These are phyloP conservation scores for Dicrostonyx torquatus DNA, from an alignment of 2,797 vertebrate species.

Conservation along the genomic window DNA sequence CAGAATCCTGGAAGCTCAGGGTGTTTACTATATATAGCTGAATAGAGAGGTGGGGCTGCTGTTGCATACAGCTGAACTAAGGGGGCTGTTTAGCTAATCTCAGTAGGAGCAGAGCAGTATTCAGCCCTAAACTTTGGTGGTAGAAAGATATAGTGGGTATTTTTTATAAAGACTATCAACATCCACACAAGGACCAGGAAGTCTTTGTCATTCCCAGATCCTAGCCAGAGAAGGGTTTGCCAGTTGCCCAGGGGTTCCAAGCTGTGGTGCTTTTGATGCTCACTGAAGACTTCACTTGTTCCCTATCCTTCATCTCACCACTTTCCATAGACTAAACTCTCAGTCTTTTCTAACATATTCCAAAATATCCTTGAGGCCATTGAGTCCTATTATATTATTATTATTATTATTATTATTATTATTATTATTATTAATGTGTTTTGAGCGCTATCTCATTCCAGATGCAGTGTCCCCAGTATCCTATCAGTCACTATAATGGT, in stretches of 20 bases:
- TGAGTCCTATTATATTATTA: too few species aligned
- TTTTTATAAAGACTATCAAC: neutral
- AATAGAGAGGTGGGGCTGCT: neutral
- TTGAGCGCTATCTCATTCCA: neutral
- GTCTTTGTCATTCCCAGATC: neutral
- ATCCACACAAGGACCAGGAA: neutral
- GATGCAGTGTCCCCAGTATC: neutral
- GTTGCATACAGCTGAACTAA: neutral
- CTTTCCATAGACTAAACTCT: neutral
- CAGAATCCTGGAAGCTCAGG: too few species aligned
- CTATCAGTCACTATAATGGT: neutral
- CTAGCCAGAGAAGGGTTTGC: neutral
- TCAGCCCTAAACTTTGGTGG: neutral
- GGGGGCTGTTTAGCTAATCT: neutral
- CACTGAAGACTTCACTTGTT: neutral
- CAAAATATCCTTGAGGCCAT: neutral
- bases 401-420: too few species aligned
- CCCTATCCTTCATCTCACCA: neutral
- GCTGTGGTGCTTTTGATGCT: neutral
- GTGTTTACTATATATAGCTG: neutral
- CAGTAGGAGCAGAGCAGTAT: neutral
- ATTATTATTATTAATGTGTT: neutral
- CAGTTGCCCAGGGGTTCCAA: neutral
- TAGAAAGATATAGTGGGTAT: neutral
- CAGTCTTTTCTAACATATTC: neutral